Evolutionary conservation across 2,113 vertebrate species (phyloP).

Genomic region (Podiceps cristatus): DNA sequence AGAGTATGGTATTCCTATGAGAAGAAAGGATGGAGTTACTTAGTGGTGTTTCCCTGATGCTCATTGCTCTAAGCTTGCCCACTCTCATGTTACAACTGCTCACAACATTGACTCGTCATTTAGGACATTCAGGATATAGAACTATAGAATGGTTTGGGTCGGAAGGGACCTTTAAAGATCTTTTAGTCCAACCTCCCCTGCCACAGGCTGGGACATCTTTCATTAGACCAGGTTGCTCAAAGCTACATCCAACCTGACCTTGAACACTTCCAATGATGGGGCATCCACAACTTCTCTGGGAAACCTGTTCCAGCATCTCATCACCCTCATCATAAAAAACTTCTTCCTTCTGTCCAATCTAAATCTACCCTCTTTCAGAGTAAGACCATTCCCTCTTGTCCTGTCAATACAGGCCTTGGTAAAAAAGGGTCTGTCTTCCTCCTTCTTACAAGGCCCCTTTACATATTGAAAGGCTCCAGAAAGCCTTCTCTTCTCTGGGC

Average conservation of each 20-base stretch:
- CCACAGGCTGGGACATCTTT: neutral
- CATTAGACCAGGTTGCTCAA: neutral
- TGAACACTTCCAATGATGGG: neutral
- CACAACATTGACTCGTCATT: neutral
- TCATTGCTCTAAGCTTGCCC: neutral
- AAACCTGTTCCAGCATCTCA: neutral
- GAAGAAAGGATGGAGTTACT: neutral
- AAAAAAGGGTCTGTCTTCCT: neutral
- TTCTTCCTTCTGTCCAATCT: too few relatives aligned
- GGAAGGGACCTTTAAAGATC: neutral
- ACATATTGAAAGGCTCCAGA: neutral
- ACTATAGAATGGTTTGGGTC: neutral
- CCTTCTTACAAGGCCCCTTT: neutral
- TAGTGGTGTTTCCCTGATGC: neutral
- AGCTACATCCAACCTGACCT: neutral
- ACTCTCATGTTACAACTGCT: neutral
- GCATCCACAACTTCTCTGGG: neutral
- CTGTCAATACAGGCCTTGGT: neutral
- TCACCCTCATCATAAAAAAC: neutral
- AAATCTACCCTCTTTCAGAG: neutral
- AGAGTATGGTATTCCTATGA: neutral
- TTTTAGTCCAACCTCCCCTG: neutral
- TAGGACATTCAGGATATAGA: neutral
- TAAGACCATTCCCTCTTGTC: neutral
- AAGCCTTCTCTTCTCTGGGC: neutral